Percentiles rank a stretch among this genome's conserved stretches.
Evolutionary conservation across 2,797 vertebrate genomes (phyloP).

Genomic region (Phalloptychus januarius): DNA sequence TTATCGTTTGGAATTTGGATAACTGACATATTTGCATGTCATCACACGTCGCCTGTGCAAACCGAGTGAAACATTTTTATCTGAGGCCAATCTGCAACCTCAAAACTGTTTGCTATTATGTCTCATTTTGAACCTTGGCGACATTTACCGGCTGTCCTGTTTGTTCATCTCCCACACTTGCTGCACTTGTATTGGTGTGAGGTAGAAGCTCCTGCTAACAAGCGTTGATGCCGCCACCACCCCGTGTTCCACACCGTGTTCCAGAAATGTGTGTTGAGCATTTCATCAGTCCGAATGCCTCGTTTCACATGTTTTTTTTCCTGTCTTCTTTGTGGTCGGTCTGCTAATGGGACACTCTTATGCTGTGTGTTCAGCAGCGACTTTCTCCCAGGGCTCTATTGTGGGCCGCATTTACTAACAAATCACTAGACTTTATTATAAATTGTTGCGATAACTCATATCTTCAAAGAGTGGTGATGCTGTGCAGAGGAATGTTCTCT

Average conservation of each 20-base stretch:
- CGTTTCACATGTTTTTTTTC: background rate
- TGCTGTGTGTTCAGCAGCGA: background rate
- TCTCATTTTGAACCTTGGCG: background rate
- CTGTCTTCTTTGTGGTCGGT: background rate
- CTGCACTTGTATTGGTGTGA: background rate
- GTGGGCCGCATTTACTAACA: too few species aligned
- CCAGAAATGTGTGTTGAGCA: background rate
- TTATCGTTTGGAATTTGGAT: background rate
- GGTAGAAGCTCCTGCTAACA: background rate
- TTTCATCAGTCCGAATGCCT: background rate
- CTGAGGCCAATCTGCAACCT: background rate
- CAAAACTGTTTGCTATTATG: background rate
- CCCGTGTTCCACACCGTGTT: background rate
- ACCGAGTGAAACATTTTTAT: background rate
- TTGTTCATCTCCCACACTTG: background rate
- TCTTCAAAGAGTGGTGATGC: background rate
- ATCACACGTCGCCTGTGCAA: slow-evolving; percentile 9
- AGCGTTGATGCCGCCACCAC: background rate
- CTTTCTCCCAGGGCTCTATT: background rate
- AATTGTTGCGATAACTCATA: too few species aligned
- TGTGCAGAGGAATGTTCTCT: background rate
- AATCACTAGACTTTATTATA: too few species aligned
- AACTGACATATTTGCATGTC: background rate
- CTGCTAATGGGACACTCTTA: background rate
- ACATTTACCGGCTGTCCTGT: background rate